Conservation (phyloP, 1,140 invertebrate species). For the Lepeophtheirus salmonis region DNA sequence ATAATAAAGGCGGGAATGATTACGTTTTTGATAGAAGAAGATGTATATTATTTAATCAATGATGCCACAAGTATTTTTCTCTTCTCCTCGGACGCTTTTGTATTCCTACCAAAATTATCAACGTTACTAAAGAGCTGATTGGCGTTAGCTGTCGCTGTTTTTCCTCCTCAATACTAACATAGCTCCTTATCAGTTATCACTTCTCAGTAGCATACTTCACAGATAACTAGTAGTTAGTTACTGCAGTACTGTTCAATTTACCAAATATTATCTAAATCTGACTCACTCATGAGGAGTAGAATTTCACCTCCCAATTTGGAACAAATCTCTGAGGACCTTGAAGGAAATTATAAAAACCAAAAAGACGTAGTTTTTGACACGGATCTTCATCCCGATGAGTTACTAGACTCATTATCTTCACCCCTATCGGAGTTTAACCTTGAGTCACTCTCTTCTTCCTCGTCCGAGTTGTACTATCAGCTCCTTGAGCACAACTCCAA, state of each 20-base stretch:
- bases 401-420: neutral
- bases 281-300: neutral
- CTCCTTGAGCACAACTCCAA: neutral
- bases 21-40: no score
- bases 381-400: neutral
- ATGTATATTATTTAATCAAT: no score
- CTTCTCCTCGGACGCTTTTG: no score
- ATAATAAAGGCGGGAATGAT: no score
- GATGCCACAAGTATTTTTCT: no score
- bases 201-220: no score
- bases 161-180: no score
- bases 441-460: neutral
- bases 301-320: conserved; percentile 30
- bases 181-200: no score
- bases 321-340: conserved; percentile 37
- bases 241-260: neutral
- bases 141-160: no score
- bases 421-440: neutral
- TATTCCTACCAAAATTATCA: no score
- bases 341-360: conserved; percentile 24
- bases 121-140: no score
- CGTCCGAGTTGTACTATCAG: neutral
- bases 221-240: no score
- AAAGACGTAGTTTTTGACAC: neutral
- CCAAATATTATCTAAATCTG: neutral